A percentile compares a stretch with the other conserved stretches of the same genome.
Evolutionary conservation across 2,113 vertebrate genomes (phyloP).

Genomic region (Psilopsiagon aymara): DNA sequence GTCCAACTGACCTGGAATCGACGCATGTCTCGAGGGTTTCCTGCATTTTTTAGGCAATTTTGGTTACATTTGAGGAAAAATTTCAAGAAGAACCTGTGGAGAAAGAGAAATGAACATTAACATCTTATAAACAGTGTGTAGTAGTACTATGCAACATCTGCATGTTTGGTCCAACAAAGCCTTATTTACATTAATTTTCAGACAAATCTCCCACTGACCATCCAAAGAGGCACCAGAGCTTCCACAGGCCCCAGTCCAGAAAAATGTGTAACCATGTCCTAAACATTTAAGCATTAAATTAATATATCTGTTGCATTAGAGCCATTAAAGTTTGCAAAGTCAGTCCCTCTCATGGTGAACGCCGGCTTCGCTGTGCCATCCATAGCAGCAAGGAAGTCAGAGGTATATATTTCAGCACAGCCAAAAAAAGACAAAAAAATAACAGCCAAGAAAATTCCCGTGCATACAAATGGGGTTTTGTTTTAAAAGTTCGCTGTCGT

Average conservation of each 20-base stretch:
- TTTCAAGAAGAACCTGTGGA: constrained; percentile 95
- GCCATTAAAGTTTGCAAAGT: background rate
- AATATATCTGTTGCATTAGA: background rate
- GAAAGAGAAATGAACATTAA: constrained; percentile 57
- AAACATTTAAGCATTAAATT: background rate
- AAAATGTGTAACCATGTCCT: background rate
- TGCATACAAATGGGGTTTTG: background rate
- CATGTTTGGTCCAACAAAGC: background rate
- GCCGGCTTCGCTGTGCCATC: background rate
- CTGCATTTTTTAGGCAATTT: constrained; percentile 99
- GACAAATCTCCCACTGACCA: background rate
- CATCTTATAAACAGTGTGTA: background rate
- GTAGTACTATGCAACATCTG: background rate
- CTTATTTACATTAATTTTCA: background rate
- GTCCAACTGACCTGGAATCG: constrained; percentile 91
- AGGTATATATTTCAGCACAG: background rate
- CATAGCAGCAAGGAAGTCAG: background rate
- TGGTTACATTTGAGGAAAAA: constrained; percentile 99
- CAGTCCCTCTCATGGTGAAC: background rate
- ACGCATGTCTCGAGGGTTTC: constrained; percentile 98
- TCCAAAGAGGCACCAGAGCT: background rate
- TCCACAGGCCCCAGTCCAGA: background rate
- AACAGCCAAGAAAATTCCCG: background rate
- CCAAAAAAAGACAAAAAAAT: constrained; percentile 8
- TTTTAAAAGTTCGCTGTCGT: background rate